These are phyloP conservation scores for Dendropsophus ebraccatus DNA, from an alignment of 2,113 vertebrate species.

Conservation along the genomic window DNA sequence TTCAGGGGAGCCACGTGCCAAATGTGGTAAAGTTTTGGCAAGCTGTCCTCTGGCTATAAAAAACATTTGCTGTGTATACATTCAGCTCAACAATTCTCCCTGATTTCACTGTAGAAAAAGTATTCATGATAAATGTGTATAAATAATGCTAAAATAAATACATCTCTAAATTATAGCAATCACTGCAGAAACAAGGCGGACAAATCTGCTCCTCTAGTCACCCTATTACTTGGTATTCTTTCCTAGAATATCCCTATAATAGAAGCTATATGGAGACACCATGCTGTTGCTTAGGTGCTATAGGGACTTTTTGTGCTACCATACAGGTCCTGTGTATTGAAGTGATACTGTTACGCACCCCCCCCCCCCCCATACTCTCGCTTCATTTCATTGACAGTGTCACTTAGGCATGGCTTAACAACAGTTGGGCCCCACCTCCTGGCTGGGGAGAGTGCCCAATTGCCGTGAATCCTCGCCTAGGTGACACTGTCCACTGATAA, in stretches of 20 bases:
- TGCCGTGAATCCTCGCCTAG: no score
- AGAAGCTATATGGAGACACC: no score
- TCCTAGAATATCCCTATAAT: background rate
- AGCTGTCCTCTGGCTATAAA: conserved; percentile 1
- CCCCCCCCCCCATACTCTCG: no score
- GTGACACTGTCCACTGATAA: no score
- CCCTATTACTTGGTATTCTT: background rate
- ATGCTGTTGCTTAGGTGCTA: no score
- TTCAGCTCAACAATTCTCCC: conserved; percentile 9
- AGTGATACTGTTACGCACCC: no score
- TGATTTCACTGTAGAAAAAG: background rate
- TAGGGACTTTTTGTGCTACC: no score
- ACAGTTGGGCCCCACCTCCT: no score
- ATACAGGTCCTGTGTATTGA: no score
- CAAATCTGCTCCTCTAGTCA: background rate
- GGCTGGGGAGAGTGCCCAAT: no score
- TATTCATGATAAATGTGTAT: background rate
- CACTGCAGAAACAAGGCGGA: background rate
- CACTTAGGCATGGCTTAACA: no score
- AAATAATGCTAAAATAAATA: background rate
- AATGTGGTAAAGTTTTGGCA: conserved; percentile 45
- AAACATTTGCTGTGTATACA: conserved; percentile 40
- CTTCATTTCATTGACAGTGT: no score
- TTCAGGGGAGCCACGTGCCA: conserved; percentile 18
- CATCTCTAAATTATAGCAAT: background rate